Evolutionary conservation across 2,113 vertebrate species (phyloP).

Genomic region (Megaptera novaeangliae): DNA sequence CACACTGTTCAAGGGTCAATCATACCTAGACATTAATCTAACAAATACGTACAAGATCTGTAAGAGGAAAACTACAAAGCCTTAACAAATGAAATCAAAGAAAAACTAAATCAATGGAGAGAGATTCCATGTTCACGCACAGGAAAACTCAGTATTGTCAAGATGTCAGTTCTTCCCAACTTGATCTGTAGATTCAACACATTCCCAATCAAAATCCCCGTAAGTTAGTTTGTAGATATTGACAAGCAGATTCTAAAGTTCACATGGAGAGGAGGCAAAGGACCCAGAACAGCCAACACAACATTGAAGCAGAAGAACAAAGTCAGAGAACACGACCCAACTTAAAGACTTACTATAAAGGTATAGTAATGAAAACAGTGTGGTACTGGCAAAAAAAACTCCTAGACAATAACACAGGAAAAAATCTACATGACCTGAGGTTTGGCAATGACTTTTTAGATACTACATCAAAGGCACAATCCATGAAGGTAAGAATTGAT

Average conservation of each 20-base stretch:
- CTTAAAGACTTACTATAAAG: neutral
- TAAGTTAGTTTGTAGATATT: too few relatives aligned
- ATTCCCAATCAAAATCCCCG: neutral
- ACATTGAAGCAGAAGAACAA: neutral
- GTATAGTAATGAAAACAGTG: neutral
- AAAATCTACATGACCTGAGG: neutral
- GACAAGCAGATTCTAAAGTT: neutral
- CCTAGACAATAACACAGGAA: too few relatives aligned
- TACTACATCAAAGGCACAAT: neutral
- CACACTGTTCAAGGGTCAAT: neutral
- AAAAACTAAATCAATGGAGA: neutral
- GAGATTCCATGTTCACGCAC: too few relatives aligned
- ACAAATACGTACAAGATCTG: neutral
- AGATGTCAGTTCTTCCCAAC: neutral
- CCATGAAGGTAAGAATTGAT: neutral
- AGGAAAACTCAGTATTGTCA: neutral
- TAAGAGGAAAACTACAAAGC: neutral
- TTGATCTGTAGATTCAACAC: neutral
- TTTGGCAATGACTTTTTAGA: neutral
- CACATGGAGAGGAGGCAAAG: neutral
- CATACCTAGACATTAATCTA: neutral
- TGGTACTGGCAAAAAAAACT: neutral
- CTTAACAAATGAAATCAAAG: neutral
- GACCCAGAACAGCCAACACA: neutral
- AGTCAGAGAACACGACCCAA: neutral